Conservation (phyloP, 1,140 invertebrate genomes). For the Drosophila miranda region DNA sequence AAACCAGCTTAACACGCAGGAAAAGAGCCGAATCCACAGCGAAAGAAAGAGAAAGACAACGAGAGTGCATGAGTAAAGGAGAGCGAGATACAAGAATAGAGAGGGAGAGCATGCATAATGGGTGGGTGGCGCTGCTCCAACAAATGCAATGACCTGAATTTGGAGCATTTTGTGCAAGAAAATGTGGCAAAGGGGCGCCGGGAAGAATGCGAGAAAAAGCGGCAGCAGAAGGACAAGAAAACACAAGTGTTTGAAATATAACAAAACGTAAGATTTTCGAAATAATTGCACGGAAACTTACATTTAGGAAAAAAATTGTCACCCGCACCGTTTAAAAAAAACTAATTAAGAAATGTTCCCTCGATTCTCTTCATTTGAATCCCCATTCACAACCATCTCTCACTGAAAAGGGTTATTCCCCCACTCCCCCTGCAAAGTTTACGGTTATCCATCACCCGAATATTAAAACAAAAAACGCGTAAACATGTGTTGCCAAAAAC, state of each 20-base stretch:
- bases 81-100: slow-evolving; percentile 10
- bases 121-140: slow-evolving; percentile 35
- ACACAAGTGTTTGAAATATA: background rate
- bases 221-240: slow-evolving; percentile 33
- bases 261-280: too few species aligned
- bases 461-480: slow-evolving; percentile 34
- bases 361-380: too few species aligned
- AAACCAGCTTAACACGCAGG: slow-evolving; percentile 38
- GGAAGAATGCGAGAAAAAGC: slow-evolving; percentile 34
- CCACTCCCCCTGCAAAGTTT: slow-evolving; percentile 1
- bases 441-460: slow-evolving; percentile 3
- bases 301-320: too few species aligned
- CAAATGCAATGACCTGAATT: slow-evolving; percentile 78
- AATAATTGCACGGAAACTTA: too few species aligned
- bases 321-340: too few species aligned
- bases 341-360: too few species aligned
- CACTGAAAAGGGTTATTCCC: too few species aligned
- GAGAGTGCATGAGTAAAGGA: slow-evolving; percentile 12
- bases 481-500: slow-evolving; percentile 54
- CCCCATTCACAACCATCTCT: slow-evolving; percentile 6
- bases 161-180: slow-evolving; percentile 46
- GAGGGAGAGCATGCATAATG: slow-evolving; percentile 12
- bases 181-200: slow-evolving; percentile 29
- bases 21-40: slow-evolving; percentile 12
- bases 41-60: slow-evolving; percentile 6